Conservation (phyloP, 2,888 invertebrate species). For the Ceramica pisi region DNA sequence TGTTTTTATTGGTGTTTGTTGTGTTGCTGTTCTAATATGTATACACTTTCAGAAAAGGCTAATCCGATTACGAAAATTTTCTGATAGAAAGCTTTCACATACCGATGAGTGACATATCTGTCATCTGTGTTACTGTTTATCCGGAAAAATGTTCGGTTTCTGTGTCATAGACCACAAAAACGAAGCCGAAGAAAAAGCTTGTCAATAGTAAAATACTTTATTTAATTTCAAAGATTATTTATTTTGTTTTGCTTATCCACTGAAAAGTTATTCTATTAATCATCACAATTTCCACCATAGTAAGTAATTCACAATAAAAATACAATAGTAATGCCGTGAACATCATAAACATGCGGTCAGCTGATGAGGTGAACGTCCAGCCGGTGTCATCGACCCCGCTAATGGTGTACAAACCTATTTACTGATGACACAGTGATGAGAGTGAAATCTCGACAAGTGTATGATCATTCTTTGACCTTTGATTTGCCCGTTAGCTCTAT, state of each 20-base stretch:
- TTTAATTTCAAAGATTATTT: neutral
- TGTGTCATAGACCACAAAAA: neutral
- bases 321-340: conserved; percentile 47
- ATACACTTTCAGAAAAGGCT: too few species aligned
- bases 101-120: too few species aligned
- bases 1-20: too few species aligned
- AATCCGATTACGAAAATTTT: too few species aligned
- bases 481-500: conserved; percentile 35
- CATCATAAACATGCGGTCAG: conserved; percentile 65
- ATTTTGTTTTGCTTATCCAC: neutral
- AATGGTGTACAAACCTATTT: conserved; percentile 66
- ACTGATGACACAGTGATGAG: conserved; percentile 61
- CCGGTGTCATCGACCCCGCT: conserved; percentile 65
- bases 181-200: neutral
- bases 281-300: conserved; percentile 13
- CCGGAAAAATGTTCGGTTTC: neutral
- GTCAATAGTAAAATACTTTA: neutral
- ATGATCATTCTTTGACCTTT: conserved; percentile 51
- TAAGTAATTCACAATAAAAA: conserved; percentile 31
- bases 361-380: conserved; percentile 70
- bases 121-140: too few species aligned
- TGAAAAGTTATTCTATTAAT: neutral
- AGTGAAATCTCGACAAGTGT: conserved; percentile 64
- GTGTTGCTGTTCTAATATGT: too few species aligned
- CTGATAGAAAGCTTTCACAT: too few species aligned